These are phyloP conservation scores for Brachionus manjavacas DNA, from an alignment of 1,140 invertebrate species.

Conservation along the genomic window DNA sequence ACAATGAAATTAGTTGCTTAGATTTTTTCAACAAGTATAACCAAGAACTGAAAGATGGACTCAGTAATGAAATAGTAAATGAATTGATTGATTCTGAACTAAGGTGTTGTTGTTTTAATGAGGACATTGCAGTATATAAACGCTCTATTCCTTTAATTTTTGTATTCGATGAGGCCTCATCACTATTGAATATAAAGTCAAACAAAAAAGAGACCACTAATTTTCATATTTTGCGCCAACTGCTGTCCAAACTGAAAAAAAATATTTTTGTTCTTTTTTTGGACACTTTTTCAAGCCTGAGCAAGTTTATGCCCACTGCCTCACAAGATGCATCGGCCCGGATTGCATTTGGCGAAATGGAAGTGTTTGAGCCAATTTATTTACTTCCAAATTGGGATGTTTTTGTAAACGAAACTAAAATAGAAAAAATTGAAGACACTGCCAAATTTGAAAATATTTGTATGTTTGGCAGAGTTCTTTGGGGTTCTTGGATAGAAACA, in stretches of 20 bases:
- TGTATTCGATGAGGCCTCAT: neutral
- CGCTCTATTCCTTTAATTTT: neutral
- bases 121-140: neutral
- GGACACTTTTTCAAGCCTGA: neutral
- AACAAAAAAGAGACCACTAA: neutral
- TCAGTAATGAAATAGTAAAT: neutral
- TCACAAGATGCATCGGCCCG: neutral
- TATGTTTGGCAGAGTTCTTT: neutral
- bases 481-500: conserved; percentile 3
- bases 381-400: conserved; percentile 15
- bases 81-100: neutral
- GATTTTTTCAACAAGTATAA: neutral
- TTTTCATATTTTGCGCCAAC: neutral
- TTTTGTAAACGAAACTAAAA: neutral
- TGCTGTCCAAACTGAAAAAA: neutral
- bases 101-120: neutral
- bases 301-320: neutral
- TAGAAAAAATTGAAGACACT: neutral
- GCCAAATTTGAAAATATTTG: conserved; percentile 6
- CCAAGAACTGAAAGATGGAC: neutral
- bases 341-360: neutral
- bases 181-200: neutral
- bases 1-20: neutral
- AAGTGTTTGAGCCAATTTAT: conserved; percentile 28
- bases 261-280: neutral